Base-by-base conservation (phyloP, 1,140 invertebrate genomes). In the Venturia canescens region DNA sequence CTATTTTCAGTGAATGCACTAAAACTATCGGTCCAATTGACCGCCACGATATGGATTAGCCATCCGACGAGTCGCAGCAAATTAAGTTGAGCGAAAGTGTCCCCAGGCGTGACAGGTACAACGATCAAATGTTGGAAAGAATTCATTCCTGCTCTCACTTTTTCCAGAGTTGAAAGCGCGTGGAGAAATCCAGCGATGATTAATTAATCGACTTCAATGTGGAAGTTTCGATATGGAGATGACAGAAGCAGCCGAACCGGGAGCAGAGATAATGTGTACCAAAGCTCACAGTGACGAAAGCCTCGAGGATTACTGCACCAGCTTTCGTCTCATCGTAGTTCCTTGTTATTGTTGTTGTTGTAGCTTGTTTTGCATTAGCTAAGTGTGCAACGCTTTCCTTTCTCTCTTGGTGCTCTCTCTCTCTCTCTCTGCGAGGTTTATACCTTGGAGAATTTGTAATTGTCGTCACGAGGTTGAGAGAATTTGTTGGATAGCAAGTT, bases 391-490 rank as follows among this genome's bases (percentile, higher is more conserved):
- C 66, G 18, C 15, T 31, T 18, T 69, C 21, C 13, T 0, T 3
- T 18, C 31, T 16, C 16, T 4, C 0, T 23, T 16, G 53, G 6
- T 57, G 53, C 66, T 31, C 27, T 21, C 18, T 60, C 72, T 26
- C 57, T 63, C 57, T 63, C 57, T 63, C 16, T 63, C 3, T 31
- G 4, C 21, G 66, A 60, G 50, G 15, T 60, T 23, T 16, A 57
- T 34, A 44, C 26, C 53, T 76, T 38, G 15, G 72, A 53, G 53
- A 76, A 76, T 76, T 76, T 34, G 72, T 60, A 57, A 76, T 76
- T 34, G 72, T 76, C 29, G 48, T 76, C 72, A 60, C 72, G 72
- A 60, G 50, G 44, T 76, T 76, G 72, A 60, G 72, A 60, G 72
- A 76, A 60, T 74, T 74, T 31, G 38, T 27, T 15, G 72, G 15